Base-by-base conservation (phyloP, 2,113 vertebrate genomes). In the Tetraodon nigroviridis region DNA sequence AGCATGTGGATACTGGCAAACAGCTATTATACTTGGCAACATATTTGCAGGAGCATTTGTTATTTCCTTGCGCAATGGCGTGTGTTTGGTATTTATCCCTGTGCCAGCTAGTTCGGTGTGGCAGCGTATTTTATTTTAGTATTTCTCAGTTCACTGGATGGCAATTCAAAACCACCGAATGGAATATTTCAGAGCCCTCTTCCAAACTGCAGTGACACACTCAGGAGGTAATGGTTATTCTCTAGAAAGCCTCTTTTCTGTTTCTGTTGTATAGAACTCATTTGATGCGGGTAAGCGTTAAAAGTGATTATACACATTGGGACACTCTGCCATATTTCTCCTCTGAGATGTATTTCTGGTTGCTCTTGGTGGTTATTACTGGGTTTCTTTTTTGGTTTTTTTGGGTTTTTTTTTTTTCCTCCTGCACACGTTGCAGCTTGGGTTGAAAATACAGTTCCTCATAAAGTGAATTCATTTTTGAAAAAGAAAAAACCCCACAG, bases 101-200 rank as follows among this genome's bases (percentile, higher is more conserved):
- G 57, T 69, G 73, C 73, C 71, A 70, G 64, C 64, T 76, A 68
- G 65, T 73, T 73, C 61, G 56, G 60, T 11, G 52, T 71, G 69
- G 57, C 67, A 58, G 19, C 73, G 69, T 69, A 76, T 84, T 82
- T 84, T 71, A 83, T 83, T 84, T 76, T 51, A 76, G 67, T 70
- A 78, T 87, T 87, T 86, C 65, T 83, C 85, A 83, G 79, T 82
- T 79, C 84, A 71, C 64, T 76, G 76, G 74, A 53, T 78, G 76
- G 75, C 86, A 84, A 87, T 88, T 86, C 75, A 77, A 81, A 82
- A 72, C 74, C 68, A 72, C 58, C 61, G 75, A 88, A 86, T 85
- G 74, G 67, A 88, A 88, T 87, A 83, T 85, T 84, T 81, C 76
- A 65, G 51, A 73, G 66, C 46, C 72, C 71, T 73, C 79, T 75